Conservation (phyloP, 2,113 vertebrate species). For the Lontra canadensis region DNA sequence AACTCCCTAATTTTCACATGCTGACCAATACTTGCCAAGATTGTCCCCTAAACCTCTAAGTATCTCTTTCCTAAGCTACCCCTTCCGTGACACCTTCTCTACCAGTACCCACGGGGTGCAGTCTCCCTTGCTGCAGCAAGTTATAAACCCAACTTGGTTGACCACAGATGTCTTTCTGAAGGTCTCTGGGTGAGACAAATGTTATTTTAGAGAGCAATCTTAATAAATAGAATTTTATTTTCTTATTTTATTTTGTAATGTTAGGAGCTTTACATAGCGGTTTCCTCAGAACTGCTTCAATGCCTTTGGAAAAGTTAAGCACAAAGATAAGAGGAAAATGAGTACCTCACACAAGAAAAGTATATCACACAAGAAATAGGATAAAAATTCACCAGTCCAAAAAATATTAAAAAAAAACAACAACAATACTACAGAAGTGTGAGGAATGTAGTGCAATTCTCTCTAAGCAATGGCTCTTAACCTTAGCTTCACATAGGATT, state of each 20-base stretch:
- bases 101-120: accelerated
- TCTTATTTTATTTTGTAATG: constrained; percentile 1
- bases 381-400: background rate
- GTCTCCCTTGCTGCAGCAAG: background rate
- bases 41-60: background rate
- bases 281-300: background rate
- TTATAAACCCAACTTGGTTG: background rate
- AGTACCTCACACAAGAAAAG: background rate
- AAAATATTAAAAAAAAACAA: background rate
- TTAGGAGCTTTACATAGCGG: background rate
- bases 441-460: background rate
- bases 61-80: background rate
- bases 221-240: background rate
- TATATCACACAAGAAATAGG: background rate
- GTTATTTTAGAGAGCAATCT: background rate
- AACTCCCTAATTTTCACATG: background rate
- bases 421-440: background rate
- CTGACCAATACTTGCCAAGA: background rate
- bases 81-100: background rate
- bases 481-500: background rate
- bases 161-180: background rate
- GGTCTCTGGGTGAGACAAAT: background rate
- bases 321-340: background rate
- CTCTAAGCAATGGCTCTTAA: background rate
- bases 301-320: background rate